Evolutionary conservation across 2,888 invertebrate species (phyloP).

Genomic region (Taphrorychus bicolor): DNA sequence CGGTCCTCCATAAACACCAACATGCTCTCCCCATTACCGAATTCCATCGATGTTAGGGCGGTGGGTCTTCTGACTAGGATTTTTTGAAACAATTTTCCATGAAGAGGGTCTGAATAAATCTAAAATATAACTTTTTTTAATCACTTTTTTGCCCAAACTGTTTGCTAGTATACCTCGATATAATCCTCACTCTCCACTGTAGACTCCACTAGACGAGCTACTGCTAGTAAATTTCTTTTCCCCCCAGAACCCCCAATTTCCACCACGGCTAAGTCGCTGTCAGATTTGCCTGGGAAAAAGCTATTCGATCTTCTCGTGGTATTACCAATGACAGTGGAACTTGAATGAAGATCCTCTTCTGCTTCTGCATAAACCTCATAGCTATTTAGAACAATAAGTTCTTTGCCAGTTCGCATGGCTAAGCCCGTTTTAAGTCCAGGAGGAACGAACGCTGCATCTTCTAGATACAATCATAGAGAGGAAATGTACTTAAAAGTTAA

Average conservation of each 20-base stretch:
- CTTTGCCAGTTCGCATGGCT: constrained; percentile 55
- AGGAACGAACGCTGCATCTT: constrained; percentile 54
- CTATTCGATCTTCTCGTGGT: constrained; percentile 47
- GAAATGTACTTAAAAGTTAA: not conserved
- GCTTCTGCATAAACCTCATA: constrained; percentile 35
- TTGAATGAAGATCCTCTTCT: constrained; percentile 4
- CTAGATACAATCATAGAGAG: constrained; percentile 39
- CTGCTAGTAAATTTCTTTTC: constrained; percentile 55
- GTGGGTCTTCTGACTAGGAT: constrained; percentile 62
- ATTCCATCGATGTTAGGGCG: constrained; percentile 59
- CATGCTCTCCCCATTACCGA: constrained; percentile 61
- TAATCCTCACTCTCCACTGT: constrained; percentile 54
- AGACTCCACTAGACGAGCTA: constrained; percentile 55
- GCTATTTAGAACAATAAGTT: constrained; percentile 50
- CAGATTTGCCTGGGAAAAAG: constrained; percentile 50
- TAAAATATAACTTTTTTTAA: constrained; percentile 44
- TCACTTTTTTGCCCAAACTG: not conserved
- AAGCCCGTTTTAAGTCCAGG: constrained; percentile 54
- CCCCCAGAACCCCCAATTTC: constrained; percentile 51
- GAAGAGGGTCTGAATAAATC: constrained; percentile 60
- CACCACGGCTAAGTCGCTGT: constrained; percentile 54
- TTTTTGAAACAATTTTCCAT: constrained; percentile 62
- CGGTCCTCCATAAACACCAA: constrained; percentile 61
- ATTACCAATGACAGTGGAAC: constrained; percentile 45
- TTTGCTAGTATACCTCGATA: constrained; percentile 53